Evolutionary conservation across 1,140 invertebrate species (phyloP).

Genomic region (Anoplophora glabripennis): DNA sequence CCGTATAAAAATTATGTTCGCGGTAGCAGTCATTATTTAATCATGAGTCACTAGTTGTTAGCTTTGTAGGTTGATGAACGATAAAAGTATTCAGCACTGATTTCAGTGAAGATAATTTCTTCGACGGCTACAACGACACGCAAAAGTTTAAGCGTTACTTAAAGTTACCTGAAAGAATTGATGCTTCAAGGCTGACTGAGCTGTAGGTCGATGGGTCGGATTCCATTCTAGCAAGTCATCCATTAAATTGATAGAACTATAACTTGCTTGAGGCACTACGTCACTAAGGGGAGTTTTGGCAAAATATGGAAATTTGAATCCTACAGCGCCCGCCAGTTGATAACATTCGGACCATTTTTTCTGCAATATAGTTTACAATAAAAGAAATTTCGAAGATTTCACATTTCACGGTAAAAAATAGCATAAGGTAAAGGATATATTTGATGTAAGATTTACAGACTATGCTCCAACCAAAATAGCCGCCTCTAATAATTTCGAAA

Average conservation of each 20-base stretch:
- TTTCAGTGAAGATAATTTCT: not conserved
- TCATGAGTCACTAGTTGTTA: not conserved
- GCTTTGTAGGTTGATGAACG: not conserved
- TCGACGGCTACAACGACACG: too few species aligned
- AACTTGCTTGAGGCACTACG: slow-evolving; percentile 81
- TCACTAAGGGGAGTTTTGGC: slow-evolving; percentile 73
- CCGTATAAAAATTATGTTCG: too few species aligned
- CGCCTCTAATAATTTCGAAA: too few species aligned
- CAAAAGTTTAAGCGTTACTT: too few species aligned
- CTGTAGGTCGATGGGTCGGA: slow-evolving; percentile 87
- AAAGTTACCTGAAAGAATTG: slow-evolving; percentile 74
- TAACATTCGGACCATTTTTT: slow-evolving; percentile 95
- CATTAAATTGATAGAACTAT: slow-evolving; percentile 81
- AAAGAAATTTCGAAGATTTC: not conserved
- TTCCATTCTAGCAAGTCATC: slow-evolving; percentile 89
- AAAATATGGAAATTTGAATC: slow-evolving; percentile 94
- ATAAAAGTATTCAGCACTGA: slow-evolving; percentile 28
- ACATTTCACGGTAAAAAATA: too few species aligned
- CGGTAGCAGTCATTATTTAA: not conserved
- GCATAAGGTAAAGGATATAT: too few species aligned
- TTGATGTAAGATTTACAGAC: too few species aligned
- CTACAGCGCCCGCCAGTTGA: slow-evolving; percentile 87
- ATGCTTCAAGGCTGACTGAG: slow-evolving; percentile 80
- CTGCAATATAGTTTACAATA: slow-evolving; percentile 50
- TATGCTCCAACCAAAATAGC: too few species aligned